phyloP scores from a whole-genome alignment of 2,888 invertebrate species.

The Drosophila cognata region DNA sequence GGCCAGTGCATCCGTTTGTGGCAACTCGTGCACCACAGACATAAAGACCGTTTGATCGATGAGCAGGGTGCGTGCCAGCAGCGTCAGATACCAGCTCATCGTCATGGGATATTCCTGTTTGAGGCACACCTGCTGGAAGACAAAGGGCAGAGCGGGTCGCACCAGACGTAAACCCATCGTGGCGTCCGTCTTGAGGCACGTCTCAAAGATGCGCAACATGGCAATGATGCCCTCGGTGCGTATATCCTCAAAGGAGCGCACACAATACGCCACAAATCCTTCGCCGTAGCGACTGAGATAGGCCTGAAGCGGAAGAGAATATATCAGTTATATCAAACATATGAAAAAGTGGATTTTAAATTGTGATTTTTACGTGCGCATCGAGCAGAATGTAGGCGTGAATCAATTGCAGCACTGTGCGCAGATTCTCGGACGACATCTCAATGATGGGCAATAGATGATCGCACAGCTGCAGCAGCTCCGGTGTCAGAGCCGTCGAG shows the following conservation, averaged over 20 bases:
- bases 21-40: constrained; percentile 84
- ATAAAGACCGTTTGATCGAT: constrained; percentile 89
- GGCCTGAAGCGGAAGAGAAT: constrained; percentile 85
- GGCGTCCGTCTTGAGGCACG: constrained; percentile 90
- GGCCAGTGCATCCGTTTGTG: constrained; percentile 89
- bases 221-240: constrained; percentile 90
- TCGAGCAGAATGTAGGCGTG: constrained; percentile 93
- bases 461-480: constrained; percentile 90
- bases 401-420: constrained; percentile 92
- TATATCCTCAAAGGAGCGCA: constrained; percentile 91
- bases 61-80: constrained; percentile 92
- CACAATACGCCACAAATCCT: constrained; percentile 89
- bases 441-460: constrained; percentile 92
- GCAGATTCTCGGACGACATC: constrained; percentile 92
- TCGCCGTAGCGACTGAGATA: constrained; percentile 90
- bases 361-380: constrained; percentile 85
- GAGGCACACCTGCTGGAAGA: constrained; percentile 89
- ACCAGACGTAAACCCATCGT: constrained; percentile 90
- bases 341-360: neutral
- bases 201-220: constrained; percentile 90
- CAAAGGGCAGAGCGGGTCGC: constrained; percentile 87
- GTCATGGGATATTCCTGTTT: constrained; percentile 90
- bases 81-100: constrained; percentile 91
- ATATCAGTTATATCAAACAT: neutral
- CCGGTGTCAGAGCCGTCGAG: constrained; percentile 88